Evolutionary conservation across 1,140 invertebrate species (phyloP), one percentile per base, ranked within the genome.

Genomic region (Leptestheria dahalacensis): DNA sequence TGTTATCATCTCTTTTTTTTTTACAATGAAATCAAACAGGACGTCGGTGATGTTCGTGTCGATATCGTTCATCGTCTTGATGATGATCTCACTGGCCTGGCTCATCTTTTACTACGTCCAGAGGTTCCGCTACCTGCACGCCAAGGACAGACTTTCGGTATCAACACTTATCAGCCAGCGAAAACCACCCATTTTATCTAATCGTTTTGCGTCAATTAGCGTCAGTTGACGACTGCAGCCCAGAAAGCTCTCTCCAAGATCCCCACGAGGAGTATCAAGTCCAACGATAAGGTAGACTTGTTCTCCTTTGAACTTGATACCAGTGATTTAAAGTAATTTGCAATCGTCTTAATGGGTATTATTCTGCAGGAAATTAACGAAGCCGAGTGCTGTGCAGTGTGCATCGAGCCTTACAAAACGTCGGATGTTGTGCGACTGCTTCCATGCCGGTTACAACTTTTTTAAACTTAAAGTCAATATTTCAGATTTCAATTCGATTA

Each of bases 101-200:
- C 78, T 95, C 1, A 82, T 93, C 20, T 94, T 94, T 73, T 95
- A 95, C 75, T 94, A 94, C 71, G 84, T 94, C 46, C 91, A 94
- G 72, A 75, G 90, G 60, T 92, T 92, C 72, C 77, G 90, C 25
- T 93, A 94, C 71, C 85, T 92, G 57, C 88, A 94, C 72, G 88
- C 90, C 28, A 94, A 94, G 72, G 91, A 86, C 64, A 73, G 81
- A 62, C 72, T 83, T 26, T 84, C 85, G 64, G 86, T 89, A 72
- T 82, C 83, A 79, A 49, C 33, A 57, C 48, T 10, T n/a, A 21
- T 26, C 15, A 29, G 20, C 15, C 20, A 48, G 15, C 26, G 21
- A 33, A 41, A 23, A n/a, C n/a, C n/a, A n/a, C n/a, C n/a, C n/a
- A n/a, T n/a, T n/a, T n/a, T n/a, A n/a, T n/a, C n/a, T n/a, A n/a